Evolutionary conservation across 2,797 vertebrate species (phyloP), one percentile per base, ranked within the genome.

Genomic region (Adelosebastes latens): DNA sequence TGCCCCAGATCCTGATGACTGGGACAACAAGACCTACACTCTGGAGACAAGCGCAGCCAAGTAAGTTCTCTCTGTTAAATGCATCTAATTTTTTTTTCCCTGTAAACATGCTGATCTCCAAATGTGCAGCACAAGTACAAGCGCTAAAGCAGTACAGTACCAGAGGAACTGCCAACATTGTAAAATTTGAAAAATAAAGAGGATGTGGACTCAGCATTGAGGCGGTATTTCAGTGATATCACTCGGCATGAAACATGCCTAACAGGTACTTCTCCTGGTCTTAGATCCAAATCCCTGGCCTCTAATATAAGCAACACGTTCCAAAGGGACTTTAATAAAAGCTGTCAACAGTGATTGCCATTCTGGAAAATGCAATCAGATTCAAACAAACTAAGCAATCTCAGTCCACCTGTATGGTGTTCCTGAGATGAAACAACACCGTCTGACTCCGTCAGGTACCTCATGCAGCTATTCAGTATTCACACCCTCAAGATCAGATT

Each of bases 11-110:
- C 96, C 95, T 62, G 97, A 98, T 89, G 97, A 98, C 89, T 97
- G 97, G 97, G 97, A 97, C 95, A 98, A 97, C 95, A 98, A 98
- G 95, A 98, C 97, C 76, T 98, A 97, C 92, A 93, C 94, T 85
- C 95, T 96, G 81, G 97, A 97, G 95, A 96, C 96, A 89, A 95
- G 96, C 74, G 94, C 96, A 82, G 95, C 96, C 88, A 97, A 95
- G 97, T 98, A 96, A 96, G 96, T 84, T 86, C 85, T 85, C 81
- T 85, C 82, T 83, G 71, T 84, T 86, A 77, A 88, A 88, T 68
- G 56, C 52, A 72, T 64, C 29, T 58, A 5, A 64, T 79, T 60
- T 22, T 79, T 65, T 80, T 61, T 76, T 2, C 24, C 73, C 13
- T 29, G 64, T 72, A 80, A 86, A 87, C 83, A 75, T 66, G 64